Evolutionary conservation across 1,140 invertebrate genomes (phyloP).

Genomic region (Tetramorium parvispinum): DNA sequence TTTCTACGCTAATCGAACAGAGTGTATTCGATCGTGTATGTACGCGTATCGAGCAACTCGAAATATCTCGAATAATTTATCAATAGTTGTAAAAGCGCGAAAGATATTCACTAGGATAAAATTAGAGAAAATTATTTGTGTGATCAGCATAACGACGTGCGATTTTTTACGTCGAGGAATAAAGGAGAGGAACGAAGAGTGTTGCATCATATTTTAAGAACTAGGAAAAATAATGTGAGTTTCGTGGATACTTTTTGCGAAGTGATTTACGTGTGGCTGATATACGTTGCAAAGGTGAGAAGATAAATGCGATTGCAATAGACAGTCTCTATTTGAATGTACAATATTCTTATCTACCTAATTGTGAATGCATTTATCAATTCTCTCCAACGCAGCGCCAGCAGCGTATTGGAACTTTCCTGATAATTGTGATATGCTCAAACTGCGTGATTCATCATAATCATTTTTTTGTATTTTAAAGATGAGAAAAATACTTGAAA

Average conservation of each 20-base stretch:
- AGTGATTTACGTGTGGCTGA: neutral
- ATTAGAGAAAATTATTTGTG: conserved; percentile 1
- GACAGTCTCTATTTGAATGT: neutral
- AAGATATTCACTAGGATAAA: neutral
- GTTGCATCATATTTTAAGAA: neutral
- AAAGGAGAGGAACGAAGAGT: neutral
- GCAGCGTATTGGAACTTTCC: neutral
- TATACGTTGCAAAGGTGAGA: neutral
- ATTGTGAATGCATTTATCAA: neutral
- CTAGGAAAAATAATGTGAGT: neutral
- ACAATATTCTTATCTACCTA: neutral
- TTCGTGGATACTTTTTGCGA: neutral
- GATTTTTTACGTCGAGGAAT: neutral
- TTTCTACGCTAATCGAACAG: neutral
- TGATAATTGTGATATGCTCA: neutral
- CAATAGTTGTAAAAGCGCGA: neutral
- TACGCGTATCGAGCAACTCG: neutral
- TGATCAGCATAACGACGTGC: neutral
- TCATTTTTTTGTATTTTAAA: neutral
- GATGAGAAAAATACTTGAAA: neutral
- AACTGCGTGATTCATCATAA: neutral
- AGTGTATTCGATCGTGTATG: neutral
- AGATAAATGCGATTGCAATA: neutral
- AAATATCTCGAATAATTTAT: neutral
- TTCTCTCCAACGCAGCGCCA: neutral